A percentile compares a stretch with the other conserved stretches of the same genome.
Evolutionary conservation across 2,113 vertebrate species (phyloP).

Genomic region (Hippopotamus amphibius): DNA sequence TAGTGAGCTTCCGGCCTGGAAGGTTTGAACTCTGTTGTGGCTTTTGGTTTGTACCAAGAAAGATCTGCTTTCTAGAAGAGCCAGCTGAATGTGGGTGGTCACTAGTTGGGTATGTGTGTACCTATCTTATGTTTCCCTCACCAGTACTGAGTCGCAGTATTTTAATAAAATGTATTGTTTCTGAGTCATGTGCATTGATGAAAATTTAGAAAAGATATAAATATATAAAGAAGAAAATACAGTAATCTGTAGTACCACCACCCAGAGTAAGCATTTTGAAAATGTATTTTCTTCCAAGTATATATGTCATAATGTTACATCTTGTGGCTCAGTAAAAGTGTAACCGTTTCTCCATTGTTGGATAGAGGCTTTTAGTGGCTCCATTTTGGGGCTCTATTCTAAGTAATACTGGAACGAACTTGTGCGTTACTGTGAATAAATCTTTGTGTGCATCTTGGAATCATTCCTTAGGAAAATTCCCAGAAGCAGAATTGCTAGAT

Average conservation of each 20-base stretch:
- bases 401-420: not conserved
- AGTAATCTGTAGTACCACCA: not conserved
- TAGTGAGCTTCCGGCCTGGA: not conserved
- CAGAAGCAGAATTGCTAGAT: slow-evolving; percentile 1
- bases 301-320: not conserved
- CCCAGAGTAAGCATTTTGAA: slow-evolving; percentile 29
- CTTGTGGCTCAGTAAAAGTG: not conserved
- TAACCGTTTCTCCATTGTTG: not conserved
- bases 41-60: not conserved
- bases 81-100: not conserved
- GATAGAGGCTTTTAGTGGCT: not conserved
- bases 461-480: slow-evolving; percentile 39
- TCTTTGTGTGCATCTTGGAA: not conserved
- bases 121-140: not conserved
- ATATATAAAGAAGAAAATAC: not conserved
- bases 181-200: slow-evolving; percentile 3
- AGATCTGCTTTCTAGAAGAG: not conserved
- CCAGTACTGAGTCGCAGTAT: not conserved
- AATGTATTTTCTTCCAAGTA: not conserved
- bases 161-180: not conserved
- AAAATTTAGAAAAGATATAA: slow-evolving; percentile 24
- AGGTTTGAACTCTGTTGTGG: not conserved
- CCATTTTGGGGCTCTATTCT: not conserved
- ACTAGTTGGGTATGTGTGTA: not conserved
- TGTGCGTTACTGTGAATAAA: not conserved